Base-by-base conservation (phyloP, 2,888 invertebrate species). In the Scrobipalpa costella region DNA sequence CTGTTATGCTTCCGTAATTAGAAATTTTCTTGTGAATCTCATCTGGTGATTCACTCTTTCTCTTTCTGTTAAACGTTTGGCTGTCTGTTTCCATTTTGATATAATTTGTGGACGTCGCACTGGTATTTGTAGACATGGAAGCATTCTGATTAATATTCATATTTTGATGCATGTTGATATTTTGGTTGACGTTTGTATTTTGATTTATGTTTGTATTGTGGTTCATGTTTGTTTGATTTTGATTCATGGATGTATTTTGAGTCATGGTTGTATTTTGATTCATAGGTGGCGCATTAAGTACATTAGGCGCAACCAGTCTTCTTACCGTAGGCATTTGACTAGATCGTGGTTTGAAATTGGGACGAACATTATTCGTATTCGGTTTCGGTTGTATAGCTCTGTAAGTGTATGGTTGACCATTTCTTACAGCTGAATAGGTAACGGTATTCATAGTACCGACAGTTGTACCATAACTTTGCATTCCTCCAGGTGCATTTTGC, bases 41-140 rank as follows among this genome's bases (percentile, higher is more conserved):
- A 69, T 88, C 88, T 0, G 88, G 88, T 3, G 87, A 87, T 78
- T 87, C 87, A 52, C 86, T 86, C 73, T 88, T 88, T 69, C 88
- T 77, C 75, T 87, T 88, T 66, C 83, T 79, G 64, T 73, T 84
- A 7, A 73, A 67, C 7, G 66, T 62, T 15, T 68, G 65, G 49
- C 68, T 70, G 15, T 66, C 71, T 11, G 64, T 65, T 69, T 71
- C 72, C 57, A 67, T 69, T 67, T 68, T 69, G 19, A 65, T 55
- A 40, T 63, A 60, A 19, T 57, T 67, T 47, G 65, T 47, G 0
- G 61, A 55, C 8, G 67, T 65, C 63, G 72, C 67, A 64, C 71
- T 58, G 38, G 34, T 69, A 67, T 27, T 64, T 66, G 58, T 17
- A 57, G 3, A 59, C 65, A 38, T 3, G 15, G 57, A 15, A 1